Conservation (phyloP, 2,797 vertebrate species). For the Danionella dracula region DNA sequence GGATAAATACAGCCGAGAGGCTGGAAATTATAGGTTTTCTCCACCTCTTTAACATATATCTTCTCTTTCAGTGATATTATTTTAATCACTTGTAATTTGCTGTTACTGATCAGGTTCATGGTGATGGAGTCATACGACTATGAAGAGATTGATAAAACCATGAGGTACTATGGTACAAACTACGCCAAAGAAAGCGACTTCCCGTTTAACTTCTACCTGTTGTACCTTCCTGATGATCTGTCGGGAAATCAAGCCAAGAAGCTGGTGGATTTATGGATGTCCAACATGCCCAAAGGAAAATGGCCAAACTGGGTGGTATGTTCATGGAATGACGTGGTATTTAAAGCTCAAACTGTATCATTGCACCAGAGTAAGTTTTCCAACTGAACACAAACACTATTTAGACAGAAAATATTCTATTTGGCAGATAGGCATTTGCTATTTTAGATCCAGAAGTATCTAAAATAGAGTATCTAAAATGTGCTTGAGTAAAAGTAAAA, state of each 20-base stretch:
- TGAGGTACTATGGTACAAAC: slow-evolving; percentile 87
- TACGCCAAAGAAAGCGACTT: slow-evolving; percentile 85
- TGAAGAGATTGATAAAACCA: slow-evolving; percentile 75
- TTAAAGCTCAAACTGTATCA: too few species aligned
- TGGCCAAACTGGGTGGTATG: slow-evolving; percentile 98
- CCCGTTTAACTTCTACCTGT: slow-evolving; percentile 86
- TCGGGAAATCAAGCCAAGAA: slow-evolving; percentile 71
- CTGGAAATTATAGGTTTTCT: slow-evolving; percentile 86
- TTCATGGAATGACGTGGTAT: too few species aligned
- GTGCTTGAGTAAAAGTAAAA: too few species aligned
- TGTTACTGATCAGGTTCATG: slow-evolving; percentile 76
- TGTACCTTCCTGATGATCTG: slow-evolving; percentile 67
- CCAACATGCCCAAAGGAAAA: slow-evolving; percentile 83
- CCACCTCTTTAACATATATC: not conserved
- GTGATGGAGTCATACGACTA: slow-evolving; percentile 74
- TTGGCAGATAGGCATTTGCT: too few species aligned
- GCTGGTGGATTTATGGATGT: slow-evolving; percentile 84
- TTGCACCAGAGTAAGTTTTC: too few species aligned
- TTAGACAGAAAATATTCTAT: too few species aligned
- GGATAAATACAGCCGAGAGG: slow-evolving; percentile 83
- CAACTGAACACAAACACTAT: too few species aligned
- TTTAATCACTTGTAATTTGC: not conserved
- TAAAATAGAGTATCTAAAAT: too few species aligned
- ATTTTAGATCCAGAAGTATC: too few species aligned
- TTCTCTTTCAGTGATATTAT: not conserved